These are phyloP conservation scores for Drosophila helvetica DNA, from an alignment of 2,888 invertebrate species.

Conservation along the genomic window DNA sequence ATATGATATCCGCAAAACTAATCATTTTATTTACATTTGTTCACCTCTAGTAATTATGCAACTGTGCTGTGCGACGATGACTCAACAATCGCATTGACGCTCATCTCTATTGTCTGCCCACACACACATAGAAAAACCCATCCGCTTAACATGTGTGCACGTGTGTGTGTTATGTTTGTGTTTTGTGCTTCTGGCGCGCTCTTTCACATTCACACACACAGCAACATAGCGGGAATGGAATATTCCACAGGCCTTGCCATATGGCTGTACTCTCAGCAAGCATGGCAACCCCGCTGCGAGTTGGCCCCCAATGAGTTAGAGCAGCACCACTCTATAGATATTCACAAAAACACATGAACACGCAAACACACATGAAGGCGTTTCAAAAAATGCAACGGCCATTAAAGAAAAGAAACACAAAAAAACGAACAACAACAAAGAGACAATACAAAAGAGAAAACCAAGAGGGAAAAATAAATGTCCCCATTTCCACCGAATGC, in stretches of 20 bases:
- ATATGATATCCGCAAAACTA: neutral
- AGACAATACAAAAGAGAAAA: neutral
- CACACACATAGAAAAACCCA: conserved; percentile 14
- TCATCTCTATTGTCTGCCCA: conserved; percentile 46
- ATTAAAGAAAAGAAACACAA: neutral
- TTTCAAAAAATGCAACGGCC: conserved; percentile 21
- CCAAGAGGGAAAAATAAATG: neutral
- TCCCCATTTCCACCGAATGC: neutral
- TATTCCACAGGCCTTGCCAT: conserved; percentile 73
- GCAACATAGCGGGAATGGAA: conserved; percentile 59
- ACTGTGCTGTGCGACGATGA: conserved; percentile 43
- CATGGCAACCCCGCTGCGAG: conserved; percentile 66
- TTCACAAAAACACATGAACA: neutral
- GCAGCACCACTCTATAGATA: conserved; percentile 26
- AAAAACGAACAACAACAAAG: conserved; percentile 9
- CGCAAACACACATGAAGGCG: conserved; percentile 18
- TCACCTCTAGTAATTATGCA: conserved; percentile 50
- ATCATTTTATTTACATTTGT: conserved; percentile 4
- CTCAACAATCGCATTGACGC: conserved; percentile 47
- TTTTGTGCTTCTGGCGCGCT: neutral
- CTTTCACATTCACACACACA: conserved; percentile 1
- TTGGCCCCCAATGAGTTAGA: conserved; percentile 40
- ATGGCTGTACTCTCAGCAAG: conserved; percentile 41
- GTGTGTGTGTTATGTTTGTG: no score
- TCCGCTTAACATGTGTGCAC: neutral